These are phyloP conservation scores for Rhogogaster chlorosoma DNA, from an alignment of 2,888 invertebrate genomes.

Conservation along the genomic window DNA sequence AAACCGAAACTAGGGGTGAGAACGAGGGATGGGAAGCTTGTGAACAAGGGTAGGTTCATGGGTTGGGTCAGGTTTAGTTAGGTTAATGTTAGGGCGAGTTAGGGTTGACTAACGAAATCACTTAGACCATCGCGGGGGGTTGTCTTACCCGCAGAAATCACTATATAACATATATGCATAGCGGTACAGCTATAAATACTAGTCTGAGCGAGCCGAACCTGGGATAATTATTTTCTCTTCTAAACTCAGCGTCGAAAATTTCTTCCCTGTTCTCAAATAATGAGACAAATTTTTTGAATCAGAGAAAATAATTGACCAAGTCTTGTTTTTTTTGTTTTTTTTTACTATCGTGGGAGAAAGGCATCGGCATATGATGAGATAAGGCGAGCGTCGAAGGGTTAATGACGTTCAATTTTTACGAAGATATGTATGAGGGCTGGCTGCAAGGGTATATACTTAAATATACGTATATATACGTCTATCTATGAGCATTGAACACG, in stretches of 20 bases:
- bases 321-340: no score
- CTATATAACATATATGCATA: background rate
- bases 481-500: constrained; percentile 16
- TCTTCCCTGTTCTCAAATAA: no score
- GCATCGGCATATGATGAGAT: background rate
- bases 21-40: background rate
- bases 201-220: no score
- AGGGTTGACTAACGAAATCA: constrained; percentile 52
- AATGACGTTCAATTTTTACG: background rate
- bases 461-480: background rate
- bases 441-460: background rate
- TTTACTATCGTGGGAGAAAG: background rate
- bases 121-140: constrained; percentile 29
- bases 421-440: background rate
- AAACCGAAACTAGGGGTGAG: background rate
- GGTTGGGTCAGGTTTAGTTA: background rate
- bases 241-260: no score
- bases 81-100: constrained; percentile 36
- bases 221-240: no score
- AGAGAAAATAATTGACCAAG: no score
- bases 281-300: no score
- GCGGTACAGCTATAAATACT: no score
- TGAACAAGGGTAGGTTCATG: background rate
- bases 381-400: background rate
- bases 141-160: constrained; percentile 15